phyloP scores from a whole-genome alignment of 2,113 vertebrate genomes.

The Physeter macrocephalus region DNA sequence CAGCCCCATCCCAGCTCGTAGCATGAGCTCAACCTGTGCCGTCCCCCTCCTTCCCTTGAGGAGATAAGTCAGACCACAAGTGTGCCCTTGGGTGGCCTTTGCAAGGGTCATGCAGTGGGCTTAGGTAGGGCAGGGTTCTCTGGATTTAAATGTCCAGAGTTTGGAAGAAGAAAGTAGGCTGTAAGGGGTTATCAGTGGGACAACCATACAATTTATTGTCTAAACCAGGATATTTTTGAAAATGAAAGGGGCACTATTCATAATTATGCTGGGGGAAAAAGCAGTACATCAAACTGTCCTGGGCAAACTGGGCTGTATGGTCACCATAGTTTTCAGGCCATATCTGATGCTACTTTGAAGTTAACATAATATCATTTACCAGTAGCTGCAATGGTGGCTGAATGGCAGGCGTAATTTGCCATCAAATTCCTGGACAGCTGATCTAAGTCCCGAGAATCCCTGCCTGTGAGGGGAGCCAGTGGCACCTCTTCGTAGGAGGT shows the following conservation, averaged over 20 bases:
- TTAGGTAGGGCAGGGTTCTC: not conserved
- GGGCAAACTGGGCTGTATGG: not conserved
- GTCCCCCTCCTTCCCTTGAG: not conserved
- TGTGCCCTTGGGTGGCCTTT: not conserved
- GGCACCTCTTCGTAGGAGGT: not conserved
- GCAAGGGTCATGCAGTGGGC: not conserved
- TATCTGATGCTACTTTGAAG: not conserved
- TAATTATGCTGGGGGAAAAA: not conserved
- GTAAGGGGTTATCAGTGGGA: not conserved
- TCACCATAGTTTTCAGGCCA: not conserved
- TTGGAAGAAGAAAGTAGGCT: not conserved
- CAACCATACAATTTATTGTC: not conserved
- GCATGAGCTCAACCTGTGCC: too few species aligned
- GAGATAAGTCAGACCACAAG: not conserved
- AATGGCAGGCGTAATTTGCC: not conserved
- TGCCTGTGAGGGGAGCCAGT: not conserved
- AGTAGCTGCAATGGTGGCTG: not conserved
- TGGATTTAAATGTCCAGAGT: not conserved
- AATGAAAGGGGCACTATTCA: not conserved
- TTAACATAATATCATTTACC: not conserved
- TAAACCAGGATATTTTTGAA: not conserved
- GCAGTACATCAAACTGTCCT: not conserved
- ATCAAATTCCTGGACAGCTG: not conserved
- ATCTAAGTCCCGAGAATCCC: not conserved
- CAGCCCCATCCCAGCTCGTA: rapidly evolving